These are phyloP conservation scores for Taenaris catops DNA, from an alignment of 2,888 invertebrate species.

Conservation along the genomic window DNA sequence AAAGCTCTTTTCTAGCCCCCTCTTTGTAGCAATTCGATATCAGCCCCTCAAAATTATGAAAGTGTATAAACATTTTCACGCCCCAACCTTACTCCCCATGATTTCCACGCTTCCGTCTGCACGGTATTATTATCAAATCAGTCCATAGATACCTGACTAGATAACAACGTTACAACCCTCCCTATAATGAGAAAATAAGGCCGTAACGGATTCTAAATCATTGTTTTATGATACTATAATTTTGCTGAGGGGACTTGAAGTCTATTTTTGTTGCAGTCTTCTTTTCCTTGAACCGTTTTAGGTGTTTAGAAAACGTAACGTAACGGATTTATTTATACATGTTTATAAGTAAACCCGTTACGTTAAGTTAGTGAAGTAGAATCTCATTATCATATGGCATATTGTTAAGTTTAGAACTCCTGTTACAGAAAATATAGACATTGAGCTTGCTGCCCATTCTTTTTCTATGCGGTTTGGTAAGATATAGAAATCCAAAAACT, in stretches of 20 bases:
- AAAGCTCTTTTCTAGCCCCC: constrained; percentile 62
- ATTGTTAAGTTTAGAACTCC: too few species aligned
- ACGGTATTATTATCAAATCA: constrained; percentile 79
- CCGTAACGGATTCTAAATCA: constrained; percentile 61
- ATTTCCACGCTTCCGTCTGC: constrained; percentile 57
- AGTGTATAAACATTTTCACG: constrained; percentile 79
- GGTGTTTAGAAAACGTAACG: too few species aligned
- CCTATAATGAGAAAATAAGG: constrained; percentile 67
- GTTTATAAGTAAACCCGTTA: too few species aligned
- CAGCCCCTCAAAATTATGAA: constrained; percentile 77
- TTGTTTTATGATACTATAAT: constrained; percentile 71
- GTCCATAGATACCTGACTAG: constrained; percentile 67
- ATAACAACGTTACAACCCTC: constrained; percentile 45
- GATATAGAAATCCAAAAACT: too few species aligned
- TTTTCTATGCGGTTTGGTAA: too few species aligned
- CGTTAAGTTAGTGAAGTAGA: too few species aligned
- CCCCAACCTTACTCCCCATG: constrained; percentile 52
- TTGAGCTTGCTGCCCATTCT: too few species aligned
- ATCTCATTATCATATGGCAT: too few species aligned
- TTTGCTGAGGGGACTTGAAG: constrained; percentile 32
- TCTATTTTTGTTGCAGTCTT: constrained; percentile 6
- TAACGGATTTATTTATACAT: too few species aligned
- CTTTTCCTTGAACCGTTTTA: constrained; percentile 15
- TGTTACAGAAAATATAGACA: too few species aligned
- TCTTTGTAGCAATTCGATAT: constrained; percentile 59